Evolutionary conservation across 2,113 vertebrate species (phyloP), one percentile per base, ranked within the genome.

Genomic region (Zosterops japonicus): DNA sequence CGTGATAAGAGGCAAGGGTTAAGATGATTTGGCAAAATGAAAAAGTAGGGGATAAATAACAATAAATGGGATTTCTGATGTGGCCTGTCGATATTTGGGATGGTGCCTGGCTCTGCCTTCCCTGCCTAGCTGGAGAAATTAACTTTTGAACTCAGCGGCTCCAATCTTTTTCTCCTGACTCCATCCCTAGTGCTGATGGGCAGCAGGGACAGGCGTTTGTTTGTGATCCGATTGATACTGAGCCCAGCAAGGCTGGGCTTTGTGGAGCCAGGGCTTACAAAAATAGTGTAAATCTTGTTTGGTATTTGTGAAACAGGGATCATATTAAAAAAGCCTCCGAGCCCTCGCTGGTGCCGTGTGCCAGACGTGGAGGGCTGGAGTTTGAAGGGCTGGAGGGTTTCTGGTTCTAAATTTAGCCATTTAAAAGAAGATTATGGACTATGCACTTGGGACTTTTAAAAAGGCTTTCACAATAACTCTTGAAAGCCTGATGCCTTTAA

Each of bases 391-490:
- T 89, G 83, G 77, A 97, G 87, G 71, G 92, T 76, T 90, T 84
- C 94, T 82, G 61, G 71, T 89, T 96, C 97, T 98, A 96, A 98
- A 97, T 97, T 97, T 97, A 97, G 94, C 97, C 97, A 86, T 96
- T 98, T 97, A 96, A 97, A 98, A 97, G 97, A 96, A 97, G 98
- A 98, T 98, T 97, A 97, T 72, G 80, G 91, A 59, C 95, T 69
- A 59, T 93, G 95, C 95, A 94, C 96, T 97, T 95, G 98, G 97
- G 97, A 97, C 97, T 97, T 96, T 95, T 93, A 74, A 96, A 98
- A 98, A 96, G 93, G 96, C 92, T 97, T 97, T 97, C 95, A 94
- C 90, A 94, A 94, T 97, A 96, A 97, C 97, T 96, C 96, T 92
- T 90, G 95, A 97, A 97, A 97, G 96, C 93, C 87, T 83, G 78